Conservation (phyloP, 2,797 vertebrate genomes). For the Hemitrygon akajei region DNA sequence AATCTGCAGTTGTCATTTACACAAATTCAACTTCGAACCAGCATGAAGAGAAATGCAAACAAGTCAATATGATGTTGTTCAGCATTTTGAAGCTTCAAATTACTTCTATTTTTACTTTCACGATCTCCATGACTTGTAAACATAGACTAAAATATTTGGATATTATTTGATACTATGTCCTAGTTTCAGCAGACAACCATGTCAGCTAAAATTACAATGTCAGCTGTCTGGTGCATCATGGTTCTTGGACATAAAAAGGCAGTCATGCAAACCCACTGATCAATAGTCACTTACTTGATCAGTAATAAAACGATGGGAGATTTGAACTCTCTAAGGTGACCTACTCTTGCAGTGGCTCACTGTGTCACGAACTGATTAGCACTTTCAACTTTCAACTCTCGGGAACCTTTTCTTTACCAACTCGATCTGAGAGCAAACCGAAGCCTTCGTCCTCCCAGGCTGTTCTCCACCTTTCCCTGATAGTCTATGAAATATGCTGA, state of each 20-base stretch:
- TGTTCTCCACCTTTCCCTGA: neutral
- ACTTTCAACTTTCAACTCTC: neutral
- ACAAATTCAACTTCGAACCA: neutral
- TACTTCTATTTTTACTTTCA: neutral
- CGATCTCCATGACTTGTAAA: neutral
- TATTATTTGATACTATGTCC: neutral
- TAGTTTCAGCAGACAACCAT: neutral
- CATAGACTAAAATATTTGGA: slow-evolving; percentile 3
- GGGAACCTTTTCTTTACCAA: neutral
- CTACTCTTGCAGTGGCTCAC: neutral
- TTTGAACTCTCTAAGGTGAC: neutral
- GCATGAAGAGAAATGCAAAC: neutral
- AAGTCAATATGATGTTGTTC: neutral
- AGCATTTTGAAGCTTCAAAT: neutral
- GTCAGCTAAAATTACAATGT: neutral
- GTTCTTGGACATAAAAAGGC: neutral
- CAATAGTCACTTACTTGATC: neutral
- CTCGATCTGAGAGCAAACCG: neutral
- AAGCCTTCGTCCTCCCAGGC: neutral
- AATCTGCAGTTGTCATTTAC: neutral
- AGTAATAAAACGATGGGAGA: neutral
- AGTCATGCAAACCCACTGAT: neutral
- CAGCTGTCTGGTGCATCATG: neutral
- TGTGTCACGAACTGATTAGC: neutral
- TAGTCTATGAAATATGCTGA: neutral